A percentile compares a stretch with the other conserved stretches of the same genome.
Evolutionary conservation across 2,797 vertebrate species (phyloP).

Genomic region (Cossypha polioptera): DNA sequence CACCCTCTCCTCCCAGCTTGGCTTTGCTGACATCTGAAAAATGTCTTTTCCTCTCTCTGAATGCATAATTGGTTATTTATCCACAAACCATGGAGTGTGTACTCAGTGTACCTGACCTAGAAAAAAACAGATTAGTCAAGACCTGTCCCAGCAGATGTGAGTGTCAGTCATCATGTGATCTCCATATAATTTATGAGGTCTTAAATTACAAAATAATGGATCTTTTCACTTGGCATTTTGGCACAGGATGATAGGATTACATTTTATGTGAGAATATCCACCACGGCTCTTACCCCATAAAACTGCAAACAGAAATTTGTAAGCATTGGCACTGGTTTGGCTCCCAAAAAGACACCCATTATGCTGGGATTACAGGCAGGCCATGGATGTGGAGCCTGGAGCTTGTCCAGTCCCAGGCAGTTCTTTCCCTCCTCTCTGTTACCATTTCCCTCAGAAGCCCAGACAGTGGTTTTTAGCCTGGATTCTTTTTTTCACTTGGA

Average conservation of each 20-base stretch:
- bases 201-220: constrained; percentile 79
- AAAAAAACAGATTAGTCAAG: neutral
- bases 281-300: constrained; percentile 71
- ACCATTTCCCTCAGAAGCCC: constrained; percentile 58
- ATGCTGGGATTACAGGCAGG: constrained; percentile 71
- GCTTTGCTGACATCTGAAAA: constrained; percentile 39
- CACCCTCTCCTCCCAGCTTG: constrained; percentile 23
- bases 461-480: constrained; percentile 67
- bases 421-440: constrained; percentile 43
- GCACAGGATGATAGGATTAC: constrained; percentile 68
- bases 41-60: constrained; percentile 54
- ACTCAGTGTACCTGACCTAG: constrained; percentile 54
- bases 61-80: constrained; percentile 74
- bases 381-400: constrained; percentile 74
- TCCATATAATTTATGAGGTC: constrained; percentile 72
- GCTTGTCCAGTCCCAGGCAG: constrained; percentile 65
- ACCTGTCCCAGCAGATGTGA: constrained; percentile 67
- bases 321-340: constrained; percentile 61
- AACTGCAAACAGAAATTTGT: constrained; percentile 77
- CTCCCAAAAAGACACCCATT: constrained; percentile 72
- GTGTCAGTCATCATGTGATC: constrained; percentile 69
- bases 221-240: constrained; percentile 75
- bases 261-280: constrained; percentile 70
- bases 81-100: constrained; percentile 27
- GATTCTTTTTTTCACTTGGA: neutral